Evolutionary conservation across 2,797 vertebrate genomes (phyloP), one percentile per base, ranked within the genome.

Genomic region (Lateolabrax maculatus): DNA sequence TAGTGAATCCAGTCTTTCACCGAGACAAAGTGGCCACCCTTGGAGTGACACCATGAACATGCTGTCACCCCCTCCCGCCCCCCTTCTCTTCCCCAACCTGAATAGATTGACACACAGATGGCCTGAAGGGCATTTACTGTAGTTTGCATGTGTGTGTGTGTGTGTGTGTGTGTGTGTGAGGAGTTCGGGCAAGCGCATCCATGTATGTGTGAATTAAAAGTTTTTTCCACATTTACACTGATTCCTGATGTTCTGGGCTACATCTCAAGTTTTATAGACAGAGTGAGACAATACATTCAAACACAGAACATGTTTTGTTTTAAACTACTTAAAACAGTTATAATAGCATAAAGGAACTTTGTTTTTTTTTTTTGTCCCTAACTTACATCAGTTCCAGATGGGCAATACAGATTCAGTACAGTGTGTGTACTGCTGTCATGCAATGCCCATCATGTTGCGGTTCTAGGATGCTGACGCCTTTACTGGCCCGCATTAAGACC

Each of bases 1-100:
- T 29, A 29, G 63, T 89, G 84, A 91, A 88, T 81, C 58, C 80
- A 44, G 75, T 83, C 85, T 91, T 91, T 90, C 63, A 86, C 63
- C 19, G 23, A 57, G 41, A 64, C 78, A 7, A 70, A 88, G 75
- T 18, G 15, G 64, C 60, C 23, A 71, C 52, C 89, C 88, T 91
- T 89, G 87, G 43, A 82, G 76, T 77, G 87, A 89, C 88, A 81
- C 62, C 12, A 48, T 74, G 72, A 87, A 70, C 75, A 77, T 63
- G 77, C 67, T 49, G 68, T 29, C 46, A 34, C 4, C 58, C 51
- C 61, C 16, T 3, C 15, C 12, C 12, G 6, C 13, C 23, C 23
- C 4, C 19, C 2, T 31, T 12, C 27, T 46, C n/a, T 39, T 16
- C 23, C 44, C 7, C 70, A 71, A 8, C 43, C 1, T 57, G 39